Base-by-base conservation (phyloP, 2,888 invertebrate genomes). In the Hofmannophila pseudospretella region DNA sequence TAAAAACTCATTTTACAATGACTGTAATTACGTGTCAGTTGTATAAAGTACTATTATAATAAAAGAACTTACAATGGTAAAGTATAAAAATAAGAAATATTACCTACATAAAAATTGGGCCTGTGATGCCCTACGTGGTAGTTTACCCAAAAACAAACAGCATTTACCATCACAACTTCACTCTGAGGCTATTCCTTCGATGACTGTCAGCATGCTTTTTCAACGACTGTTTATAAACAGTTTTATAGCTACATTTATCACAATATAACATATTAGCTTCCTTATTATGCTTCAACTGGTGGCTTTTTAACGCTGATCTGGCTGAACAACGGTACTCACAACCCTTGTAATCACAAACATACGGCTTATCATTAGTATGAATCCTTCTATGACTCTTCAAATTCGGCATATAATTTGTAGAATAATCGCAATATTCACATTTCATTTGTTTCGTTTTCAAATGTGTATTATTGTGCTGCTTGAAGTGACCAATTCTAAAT, bases 211-310 rank as follows among this genome's bases (percentile, higher is more conserved):
- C 31, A 43, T 74, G 73, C 39, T 61, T 69, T 16, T 52, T 58
- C 9, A 74, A 53, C 4, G 59, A 61, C 29, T 64, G 63, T 20
- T 41, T 70, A 42, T 74, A 74, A 1, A 71, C 57, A 12, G 74
- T 74, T 22, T 49, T 58, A 34, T 72, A 74, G 35, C 47, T 58
- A 39, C 74, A 74, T 44, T 64, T 62, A 43, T 72, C 74, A 58
- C 74, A 74, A 29, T 58, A 66, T 5, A 66, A 19, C 46, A 58
- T 52, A 37, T 68, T 55, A n/a, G 48, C 44, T 2, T 52, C 44
- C 1, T 53, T 62, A 29, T 56, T 42, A 49, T 74, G 74, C 42
- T 58, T 63, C 4, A 70, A 36, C 25, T 42, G 26, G 41, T 74
- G 74, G 37, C 62, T 69, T n/a, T 41, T 44, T 4, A 74, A 44